Base-by-base conservation (phyloP, 2,888 invertebrate species). In the Taphrorychus bicolor region DNA sequence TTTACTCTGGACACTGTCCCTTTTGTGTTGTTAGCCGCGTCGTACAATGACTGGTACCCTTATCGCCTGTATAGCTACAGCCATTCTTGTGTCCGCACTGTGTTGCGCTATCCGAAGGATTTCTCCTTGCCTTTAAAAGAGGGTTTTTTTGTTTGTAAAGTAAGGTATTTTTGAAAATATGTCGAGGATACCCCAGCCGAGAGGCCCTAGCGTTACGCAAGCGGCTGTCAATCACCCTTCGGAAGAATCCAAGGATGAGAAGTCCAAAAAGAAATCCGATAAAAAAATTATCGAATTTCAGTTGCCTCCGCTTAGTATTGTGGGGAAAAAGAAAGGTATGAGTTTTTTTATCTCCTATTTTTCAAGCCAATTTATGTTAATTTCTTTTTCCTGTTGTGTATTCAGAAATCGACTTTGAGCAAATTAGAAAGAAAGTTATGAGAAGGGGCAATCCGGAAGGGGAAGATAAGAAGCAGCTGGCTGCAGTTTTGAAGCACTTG, bases 371-470 rank as follows among this genome's bases (percentile, higher is more conserved):
- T 52, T 19, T 42, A 5, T 42, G 11, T 5, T n/a, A n/a, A n/a
- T n/a, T n/a, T n/a, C n/a, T n/a, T n/a, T n/a, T 53, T 62, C 18
- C 2, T 63, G 51, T 32, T 58, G 7, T 5, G 19, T 57, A 41
- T 21, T 21, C 40, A 74, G 74, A 64, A 49, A 64, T 75, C 0
- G 60, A 77, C 49, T 73, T 75, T 69, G 75, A 77, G 21, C 75
- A 75, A 67, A 64, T 77, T 11, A 77, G 76, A 64, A 74, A 76
- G 60, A 78, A 77, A 65, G 75, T 76, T 3, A 76, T 76, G 3
- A 73, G 80, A 56, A 72, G 81, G 53, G 75, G 79, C 23, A 76
- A 76, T 48, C 81, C 81, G 2, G 71, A 73, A 52, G 79, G 80
- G 0, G 82, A 82, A 73, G 78, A 82, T 60, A 58, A 79, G 14